Conservation (phyloP, 2,888 invertebrate genomes). For the Lepidochrysops patricia region DNA sequence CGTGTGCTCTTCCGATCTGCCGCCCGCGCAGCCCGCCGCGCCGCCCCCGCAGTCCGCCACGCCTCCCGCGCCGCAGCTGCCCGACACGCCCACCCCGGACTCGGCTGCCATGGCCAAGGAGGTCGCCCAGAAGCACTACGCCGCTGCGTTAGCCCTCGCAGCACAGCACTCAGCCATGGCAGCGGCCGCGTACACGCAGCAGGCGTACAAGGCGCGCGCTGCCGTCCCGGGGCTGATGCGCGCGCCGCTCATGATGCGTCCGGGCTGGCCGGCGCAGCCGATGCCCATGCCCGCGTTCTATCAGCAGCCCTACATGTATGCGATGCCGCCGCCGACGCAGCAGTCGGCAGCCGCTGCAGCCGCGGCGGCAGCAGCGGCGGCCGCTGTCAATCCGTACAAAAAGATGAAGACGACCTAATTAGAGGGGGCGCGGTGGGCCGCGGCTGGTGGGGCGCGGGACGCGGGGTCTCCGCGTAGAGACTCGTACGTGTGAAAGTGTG, state of each 20-base stretch:
- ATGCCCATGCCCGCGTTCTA: conserved; percentile 66
- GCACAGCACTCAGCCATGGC: conserved; percentile 58
- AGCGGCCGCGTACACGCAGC: conserved; percentile 62
- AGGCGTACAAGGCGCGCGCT: conserved; percentile 84
- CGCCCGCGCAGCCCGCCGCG: conserved; percentile 55
- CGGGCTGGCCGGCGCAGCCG: conserved; percentile 61
- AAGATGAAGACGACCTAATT: conserved; percentile 93
- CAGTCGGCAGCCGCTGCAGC: conserved; percentile 57
- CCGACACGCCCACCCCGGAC: conserved; percentile 52
- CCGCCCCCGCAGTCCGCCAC: conserved; percentile 28
- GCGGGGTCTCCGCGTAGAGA: conserved; percentile 71
- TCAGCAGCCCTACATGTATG: conserved; percentile 70
- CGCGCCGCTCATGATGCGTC: conserved; percentile 61
- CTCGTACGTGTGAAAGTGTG: conserved; percentile 64
- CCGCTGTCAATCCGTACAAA: conserved; percentile 86
- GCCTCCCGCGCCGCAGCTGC: conserved; percentile 48
- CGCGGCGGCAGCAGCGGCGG: conserved; percentile 56
- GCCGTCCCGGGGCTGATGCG: conserved; percentile 60
- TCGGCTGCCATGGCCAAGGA: conserved; percentile 84
- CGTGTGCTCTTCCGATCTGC: no score
- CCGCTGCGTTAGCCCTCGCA: conserved; percentile 76
- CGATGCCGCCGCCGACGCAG: conserved; percentile 65
- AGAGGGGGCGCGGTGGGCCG: conserved; percentile 40
- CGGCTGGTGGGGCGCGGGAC: conserved; percentile 63
- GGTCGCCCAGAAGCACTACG: conserved; percentile 88